These are phyloP conservation scores for Drosophila tsacasi DNA, from an alignment of 1,140 invertebrate species.

Conservation along the genomic window DNA sequence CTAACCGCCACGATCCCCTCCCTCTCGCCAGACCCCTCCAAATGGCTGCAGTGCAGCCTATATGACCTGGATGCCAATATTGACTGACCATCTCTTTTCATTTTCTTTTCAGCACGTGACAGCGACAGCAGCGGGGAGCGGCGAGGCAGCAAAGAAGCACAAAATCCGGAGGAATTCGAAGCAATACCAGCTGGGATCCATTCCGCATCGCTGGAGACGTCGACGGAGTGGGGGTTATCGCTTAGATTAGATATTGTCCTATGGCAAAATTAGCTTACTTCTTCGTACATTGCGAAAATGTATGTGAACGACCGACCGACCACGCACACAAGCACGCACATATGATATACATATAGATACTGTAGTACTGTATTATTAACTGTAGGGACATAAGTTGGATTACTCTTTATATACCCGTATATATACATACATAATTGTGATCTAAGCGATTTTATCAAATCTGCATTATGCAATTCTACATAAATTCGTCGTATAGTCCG, in stretches of 20 bases:
- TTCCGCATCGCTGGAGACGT: conserved; percentile 19
- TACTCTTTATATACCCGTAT: conserved; percentile 76
- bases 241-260: conserved; percentile 54
- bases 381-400: conserved; percentile 61
- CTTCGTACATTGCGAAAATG: conserved; percentile 41
- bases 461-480: conserved; percentile 80
- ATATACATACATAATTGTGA: conserved; percentile 84
- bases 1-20: not conserved
- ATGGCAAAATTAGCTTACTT: conserved; percentile 49
- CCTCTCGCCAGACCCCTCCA: not conserved
- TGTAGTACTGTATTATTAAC: conserved; percentile 72
- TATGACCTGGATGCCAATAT: conserved; percentile 4
- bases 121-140: not conserved
- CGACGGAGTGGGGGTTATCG: conserved; percentile 36
- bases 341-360: conserved; percentile 64
- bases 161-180: conserved; percentile 6
- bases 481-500: conserved; percentile 76
- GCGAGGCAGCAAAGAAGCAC: conserved; percentile 4
- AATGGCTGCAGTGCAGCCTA: conserved; percentile 2
- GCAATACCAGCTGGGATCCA: conserved; percentile 14
- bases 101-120: conserved; percentile 48
- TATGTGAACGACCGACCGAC: conserved; percentile 26
- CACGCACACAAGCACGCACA: conserved; percentile 51
- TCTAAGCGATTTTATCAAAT: conserved; percentile 85
- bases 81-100: conserved; percentile 11